A percentile compares a stretch with the other conserved stretches of the same genome.
phyloP scores from a whole-genome alignment of 2,888 invertebrate species.

The Pachydiplax longipennis region DNA sequence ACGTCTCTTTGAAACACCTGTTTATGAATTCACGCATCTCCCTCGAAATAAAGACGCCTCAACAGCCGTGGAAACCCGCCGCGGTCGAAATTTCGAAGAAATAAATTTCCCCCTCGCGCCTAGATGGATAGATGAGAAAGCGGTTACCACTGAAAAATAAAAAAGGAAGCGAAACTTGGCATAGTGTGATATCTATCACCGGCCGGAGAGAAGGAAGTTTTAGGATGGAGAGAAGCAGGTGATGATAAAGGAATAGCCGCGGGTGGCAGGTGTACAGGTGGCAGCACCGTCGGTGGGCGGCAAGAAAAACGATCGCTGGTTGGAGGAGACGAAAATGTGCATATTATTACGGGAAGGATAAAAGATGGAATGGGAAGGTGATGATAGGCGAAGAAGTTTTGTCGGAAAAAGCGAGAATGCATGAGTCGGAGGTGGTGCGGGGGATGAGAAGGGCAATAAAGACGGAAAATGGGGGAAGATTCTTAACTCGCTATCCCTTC shows the following conservation, averaged over 20 bases:
- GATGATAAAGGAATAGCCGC: background rate
- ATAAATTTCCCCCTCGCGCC: too few species aligned
- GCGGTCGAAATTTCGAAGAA: too few species aligned
- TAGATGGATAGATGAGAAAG: too few species aligned
- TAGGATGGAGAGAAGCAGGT: background rate
- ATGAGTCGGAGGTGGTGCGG: background rate
- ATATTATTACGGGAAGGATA: background rate
- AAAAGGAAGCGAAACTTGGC: background rate
- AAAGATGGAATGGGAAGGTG: background rate
- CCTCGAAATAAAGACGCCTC: too few species aligned
- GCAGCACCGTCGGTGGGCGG: background rate
- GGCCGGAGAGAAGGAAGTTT: background rate
- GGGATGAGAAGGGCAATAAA: background rate
- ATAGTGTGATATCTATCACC: background rate
- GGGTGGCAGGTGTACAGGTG: background rate
- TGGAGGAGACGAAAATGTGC: background rate
- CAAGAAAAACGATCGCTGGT: background rate
- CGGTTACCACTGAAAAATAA: background rate
- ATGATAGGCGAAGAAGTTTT: background rate
- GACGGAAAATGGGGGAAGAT: background rate
- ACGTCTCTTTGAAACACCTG: too few species aligned
- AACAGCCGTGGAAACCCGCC: too few species aligned
- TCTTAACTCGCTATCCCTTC: background rate
- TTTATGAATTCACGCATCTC: too few species aligned
- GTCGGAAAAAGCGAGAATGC: background rate